Evolutionary conservation across 1,140 invertebrate species (phyloP), one percentile per base, ranked within the genome.

Genomic region (Monochamus saltuarius): DNA sequence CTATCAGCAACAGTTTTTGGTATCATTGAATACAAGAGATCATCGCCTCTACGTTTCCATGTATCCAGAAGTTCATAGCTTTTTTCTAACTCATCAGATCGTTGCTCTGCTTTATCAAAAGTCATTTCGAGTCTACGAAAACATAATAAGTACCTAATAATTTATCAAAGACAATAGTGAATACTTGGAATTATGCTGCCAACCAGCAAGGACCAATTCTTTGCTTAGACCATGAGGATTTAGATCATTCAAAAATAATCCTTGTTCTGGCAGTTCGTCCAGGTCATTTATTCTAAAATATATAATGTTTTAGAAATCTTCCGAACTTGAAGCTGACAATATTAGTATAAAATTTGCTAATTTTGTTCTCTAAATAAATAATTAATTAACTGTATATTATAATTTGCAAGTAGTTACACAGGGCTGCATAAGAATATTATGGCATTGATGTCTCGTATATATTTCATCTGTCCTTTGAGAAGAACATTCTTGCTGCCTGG

Each of bases 1-100:
- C 85, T 77, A 73, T 90, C 87, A 0, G 87, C 90, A 4, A 92
- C 88, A 13, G 84, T 84, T 67, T 85, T 83, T 0, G 89, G 94
- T 65, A 97, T 94, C 93, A 97, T 95, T 2, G 94, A 94, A 73
- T 96, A 97, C 0, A 97, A 77, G 0, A 97, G 78, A 38, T 92
- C 88, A 76, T 96, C 92, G 0, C 91, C 90, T 63, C 88, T 84
- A 52, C 87, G 86, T 76, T 94, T 94, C 88, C 92, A 94, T 9
- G 85, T 84, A 70, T 95, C 91, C 6, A 87, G 76, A 7, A 91
- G 76, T 40, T 83, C 80, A 67, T 89, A 82, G 45, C 86, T 90
- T 56, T 84, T 84, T 69, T 91, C 87, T 47, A 92, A 71, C 46
- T 90, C 87, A 60, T 82, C 81, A 8, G 85, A 89, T 64, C 90